These are phyloP conservation scores for Calyptomena viridis DNA, from an alignment of 2,113 vertebrate species.

Conservation along the genomic window DNA sequence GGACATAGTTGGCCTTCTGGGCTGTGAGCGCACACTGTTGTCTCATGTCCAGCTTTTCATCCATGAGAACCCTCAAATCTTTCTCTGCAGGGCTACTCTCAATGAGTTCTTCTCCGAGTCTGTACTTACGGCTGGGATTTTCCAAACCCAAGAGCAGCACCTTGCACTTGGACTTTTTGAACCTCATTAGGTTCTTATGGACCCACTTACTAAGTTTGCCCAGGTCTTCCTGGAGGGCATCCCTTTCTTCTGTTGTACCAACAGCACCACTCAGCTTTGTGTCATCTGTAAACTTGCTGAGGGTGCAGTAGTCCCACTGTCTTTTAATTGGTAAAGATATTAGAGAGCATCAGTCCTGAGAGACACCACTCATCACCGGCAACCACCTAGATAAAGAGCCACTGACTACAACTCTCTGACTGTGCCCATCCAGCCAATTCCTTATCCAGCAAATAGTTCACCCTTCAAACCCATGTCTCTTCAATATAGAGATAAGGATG, in stretches of 20 bases:
- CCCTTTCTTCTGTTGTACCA: not conserved
- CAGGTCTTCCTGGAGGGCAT: not conserved
- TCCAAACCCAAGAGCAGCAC: not conserved
- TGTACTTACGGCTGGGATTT: not conserved
- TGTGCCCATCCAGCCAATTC: not conserved
- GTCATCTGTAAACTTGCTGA: not conserved
- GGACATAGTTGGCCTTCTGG: not conserved
- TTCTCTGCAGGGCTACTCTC: not conserved
- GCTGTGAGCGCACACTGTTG: not conserved
- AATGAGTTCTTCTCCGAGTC: not conserved
- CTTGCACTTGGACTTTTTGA: not conserved
- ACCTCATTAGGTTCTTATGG: not conserved
- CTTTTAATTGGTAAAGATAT: not conserved
- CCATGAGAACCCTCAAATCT: not conserved
- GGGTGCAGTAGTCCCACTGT: not conserved
- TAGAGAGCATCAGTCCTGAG: not conserved
- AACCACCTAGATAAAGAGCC: not conserved
- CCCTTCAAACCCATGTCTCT: not conserved
- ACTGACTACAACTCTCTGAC: not conserved
- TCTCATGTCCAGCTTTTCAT: not conserved
- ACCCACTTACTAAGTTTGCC: not conserved
- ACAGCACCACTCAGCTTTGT: not conserved
- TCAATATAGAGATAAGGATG: not conserved
- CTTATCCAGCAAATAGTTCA: not conserved
- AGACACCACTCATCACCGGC: not conserved